These are phyloP conservation scores for Heliocidaris tuberculata DNA, from an alignment of 35 echinoderm and acorn worm genomes.

Conservation along the genomic window DNA sequence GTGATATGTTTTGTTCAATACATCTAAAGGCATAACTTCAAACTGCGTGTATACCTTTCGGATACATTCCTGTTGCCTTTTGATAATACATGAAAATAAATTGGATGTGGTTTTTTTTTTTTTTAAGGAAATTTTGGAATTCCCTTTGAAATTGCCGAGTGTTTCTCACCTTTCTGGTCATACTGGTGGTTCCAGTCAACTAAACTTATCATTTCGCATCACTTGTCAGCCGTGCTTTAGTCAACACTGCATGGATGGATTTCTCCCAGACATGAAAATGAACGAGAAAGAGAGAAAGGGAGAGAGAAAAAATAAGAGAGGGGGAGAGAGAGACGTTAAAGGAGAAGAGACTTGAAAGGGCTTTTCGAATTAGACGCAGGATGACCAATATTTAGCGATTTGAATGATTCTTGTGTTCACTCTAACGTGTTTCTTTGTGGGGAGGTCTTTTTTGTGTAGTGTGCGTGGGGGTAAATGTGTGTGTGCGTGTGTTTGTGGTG, in stretches of 20 bases:
- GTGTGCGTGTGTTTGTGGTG: not conserved
- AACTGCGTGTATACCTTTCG: too few species aligned
- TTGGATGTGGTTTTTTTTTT: not conserved
- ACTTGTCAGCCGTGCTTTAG: not conserved
- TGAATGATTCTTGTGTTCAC: slow-evolving; percentile 39
- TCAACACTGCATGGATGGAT: not conserved
- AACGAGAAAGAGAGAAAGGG: not conserved
- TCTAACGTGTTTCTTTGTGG: not conserved
- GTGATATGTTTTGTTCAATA: too few species aligned
- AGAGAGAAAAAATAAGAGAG: not conserved
- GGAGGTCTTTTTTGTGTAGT: not conserved
- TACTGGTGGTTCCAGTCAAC: not conserved
- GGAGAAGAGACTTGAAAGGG: not conserved
- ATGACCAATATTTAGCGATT: slow-evolving; percentile 52
- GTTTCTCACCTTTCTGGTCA: not conserved
- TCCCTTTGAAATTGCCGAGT: not conserved
- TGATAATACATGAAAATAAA: not conserved
- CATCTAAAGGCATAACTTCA: too few species aligned
- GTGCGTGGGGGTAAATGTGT: not conserved
- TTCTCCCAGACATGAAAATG: not conserved
- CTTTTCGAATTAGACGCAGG: not conserved
- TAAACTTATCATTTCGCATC: not conserved
- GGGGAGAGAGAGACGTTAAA: not conserved
- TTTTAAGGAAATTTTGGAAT: not conserved
- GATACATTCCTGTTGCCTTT: too few species aligned